Evolutionary conservation across 2,888 invertebrate genomes (phyloP).

Genomic region (Agonopterix subpropinquella): DNA sequence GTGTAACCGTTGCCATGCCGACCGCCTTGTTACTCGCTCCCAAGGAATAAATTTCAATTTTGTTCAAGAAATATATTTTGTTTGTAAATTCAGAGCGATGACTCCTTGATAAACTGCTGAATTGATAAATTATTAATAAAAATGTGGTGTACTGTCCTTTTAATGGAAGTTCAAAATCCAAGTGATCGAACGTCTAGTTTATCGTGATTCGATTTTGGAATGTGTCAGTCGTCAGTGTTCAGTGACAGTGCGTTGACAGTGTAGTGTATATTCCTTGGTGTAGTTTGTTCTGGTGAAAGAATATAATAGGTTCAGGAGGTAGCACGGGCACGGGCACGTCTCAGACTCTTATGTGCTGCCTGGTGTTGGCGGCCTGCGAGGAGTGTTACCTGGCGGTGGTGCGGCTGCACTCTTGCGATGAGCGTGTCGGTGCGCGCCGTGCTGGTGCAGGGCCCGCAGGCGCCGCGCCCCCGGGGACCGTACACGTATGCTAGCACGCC

Average conservation of each 20-base stretch:
- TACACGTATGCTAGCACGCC: slow-evolving; percentile 79
- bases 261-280: too few relatives aligned
- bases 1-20: slow-evolving; percentile 38
- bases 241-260: background rate
- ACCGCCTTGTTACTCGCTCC: slow-evolving; percentile 15
- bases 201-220: slow-evolving; percentile 3
- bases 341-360: slow-evolving; percentile 43
- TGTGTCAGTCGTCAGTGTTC: slow-evolving; percentile 1
- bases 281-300: background rate
- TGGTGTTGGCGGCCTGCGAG: slow-evolving; percentile 21
- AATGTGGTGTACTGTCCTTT: too few relatives aligned
- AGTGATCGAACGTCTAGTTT: background rate
- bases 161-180: background rate
- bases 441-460: slow-evolving; percentile 46
- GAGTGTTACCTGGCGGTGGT: slow-evolving; percentile 8
- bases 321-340: too few relatives aligned
- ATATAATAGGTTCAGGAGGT: background rate
- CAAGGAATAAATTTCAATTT: background rate
- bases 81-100: too few relatives aligned
- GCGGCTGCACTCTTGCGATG: slow-evolving; percentile 28
- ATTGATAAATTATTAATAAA: too few relatives aligned
- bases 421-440: slow-evolving; percentile 58
- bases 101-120: too few relatives aligned
- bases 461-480: slow-evolving; percentile 48
- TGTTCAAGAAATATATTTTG: too few relatives aligned